Evolutionary conservation across 2,888 invertebrate genomes (phyloP).

Genomic region (Hypena proboscidalis): DNA sequence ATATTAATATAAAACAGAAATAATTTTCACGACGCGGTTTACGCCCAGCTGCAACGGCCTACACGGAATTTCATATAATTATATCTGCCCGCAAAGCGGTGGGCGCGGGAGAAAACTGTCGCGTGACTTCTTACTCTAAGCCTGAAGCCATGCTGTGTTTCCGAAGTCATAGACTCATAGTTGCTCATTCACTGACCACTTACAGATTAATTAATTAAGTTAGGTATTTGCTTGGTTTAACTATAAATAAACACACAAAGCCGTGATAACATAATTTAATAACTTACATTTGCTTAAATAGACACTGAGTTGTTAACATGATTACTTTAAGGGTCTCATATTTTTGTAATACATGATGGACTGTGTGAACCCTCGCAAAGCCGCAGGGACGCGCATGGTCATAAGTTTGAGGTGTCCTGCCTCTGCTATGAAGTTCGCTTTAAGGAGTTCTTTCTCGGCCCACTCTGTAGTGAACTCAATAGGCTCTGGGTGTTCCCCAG

Average conservation of each 20-base stretch:
- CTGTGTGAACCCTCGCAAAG: slow-evolving; percentile 70
- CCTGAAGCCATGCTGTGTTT: too few relatives aligned
- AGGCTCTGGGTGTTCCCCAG: slow-evolving; percentile 32
- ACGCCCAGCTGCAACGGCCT: too few relatives aligned
- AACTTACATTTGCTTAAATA: slow-evolving; percentile 23
- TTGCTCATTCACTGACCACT: too few relatives aligned
- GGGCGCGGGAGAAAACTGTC: too few relatives aligned
- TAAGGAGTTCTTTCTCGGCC: slow-evolving; percentile 61
- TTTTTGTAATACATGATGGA: slow-evolving; percentile 63
- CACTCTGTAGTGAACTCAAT: slow-evolving; percentile 56
- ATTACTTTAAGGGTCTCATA: slow-evolving; percentile 41
- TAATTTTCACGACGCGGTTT: too few relatives aligned
- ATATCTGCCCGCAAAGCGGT: too few relatives aligned
- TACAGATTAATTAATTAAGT: too few relatives aligned
- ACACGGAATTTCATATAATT: too few relatives aligned
- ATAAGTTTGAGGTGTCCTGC: slow-evolving; percentile 71
- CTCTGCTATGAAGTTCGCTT: slow-evolving; percentile 65
- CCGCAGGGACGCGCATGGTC: slow-evolving; percentile 58
- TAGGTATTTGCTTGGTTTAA: neutral
- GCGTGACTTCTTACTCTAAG: too few relatives aligned
- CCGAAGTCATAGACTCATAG: too few relatives aligned
- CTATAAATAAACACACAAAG: slow-evolving; percentile 18
- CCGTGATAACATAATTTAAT: slow-evolving; percentile 39
- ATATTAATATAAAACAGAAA: too few relatives aligned
- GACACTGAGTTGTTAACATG: slow-evolving; percentile 34